These are phyloP conservation scores for Syngnathus scovelli DNA, from an alignment of 2,113 vertebrate species.

Conservation along the genomic window DNA sequence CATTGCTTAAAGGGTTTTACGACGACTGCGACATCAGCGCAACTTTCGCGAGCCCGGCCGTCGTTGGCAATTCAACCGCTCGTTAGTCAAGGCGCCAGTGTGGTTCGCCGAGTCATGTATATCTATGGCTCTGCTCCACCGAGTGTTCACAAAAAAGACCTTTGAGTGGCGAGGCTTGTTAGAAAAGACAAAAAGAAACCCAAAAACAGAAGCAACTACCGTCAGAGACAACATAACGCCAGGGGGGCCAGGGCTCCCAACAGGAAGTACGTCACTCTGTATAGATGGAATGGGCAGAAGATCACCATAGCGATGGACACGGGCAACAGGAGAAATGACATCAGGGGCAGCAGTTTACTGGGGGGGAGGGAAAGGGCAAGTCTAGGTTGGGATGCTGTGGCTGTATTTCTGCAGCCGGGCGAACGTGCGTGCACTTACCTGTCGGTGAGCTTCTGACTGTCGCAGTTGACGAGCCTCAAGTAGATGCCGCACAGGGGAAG, in stretches of 20 bases:
- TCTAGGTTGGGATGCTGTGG: background rate
- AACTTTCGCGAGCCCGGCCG: too few species aligned
- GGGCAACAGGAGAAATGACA: slow-evolving; percentile 75
- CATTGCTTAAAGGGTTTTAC: too few species aligned
- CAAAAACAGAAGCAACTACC: background rate
- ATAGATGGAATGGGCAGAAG: slow-evolving; percentile 85
- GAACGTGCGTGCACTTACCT: slow-evolving; percentile 62
- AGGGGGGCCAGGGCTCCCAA: slow-evolving; percentile 76
- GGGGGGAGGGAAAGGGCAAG: slow-evolving; percentile 14
- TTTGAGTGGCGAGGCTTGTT: background rate
- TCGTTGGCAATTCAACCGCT: background rate
- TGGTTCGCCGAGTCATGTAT: slow-evolving; percentile 40
- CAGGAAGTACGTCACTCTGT: slow-evolving; percentile 82
- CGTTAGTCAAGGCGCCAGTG: background rate
- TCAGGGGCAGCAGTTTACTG: slow-evolving; percentile 82
- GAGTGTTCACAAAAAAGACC: slow-evolving; percentile 14
- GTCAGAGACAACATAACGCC: slow-evolving; percentile 78
- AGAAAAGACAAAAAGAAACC: background rate
- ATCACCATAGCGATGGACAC: slow-evolving; percentile 79
- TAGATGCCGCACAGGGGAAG: slow-evolving; percentile 75
- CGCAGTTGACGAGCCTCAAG: slow-evolving; percentile 82
- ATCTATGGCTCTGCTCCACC: slow-evolving; percentile 55
- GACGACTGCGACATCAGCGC: too few species aligned
- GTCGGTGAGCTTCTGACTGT: slow-evolving; percentile 70
- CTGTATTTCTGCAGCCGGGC: background rate